phyloP scores from a whole-genome alignment of 2,113 vertebrate genomes.

The Protobothrops flavoviridis region DNA sequence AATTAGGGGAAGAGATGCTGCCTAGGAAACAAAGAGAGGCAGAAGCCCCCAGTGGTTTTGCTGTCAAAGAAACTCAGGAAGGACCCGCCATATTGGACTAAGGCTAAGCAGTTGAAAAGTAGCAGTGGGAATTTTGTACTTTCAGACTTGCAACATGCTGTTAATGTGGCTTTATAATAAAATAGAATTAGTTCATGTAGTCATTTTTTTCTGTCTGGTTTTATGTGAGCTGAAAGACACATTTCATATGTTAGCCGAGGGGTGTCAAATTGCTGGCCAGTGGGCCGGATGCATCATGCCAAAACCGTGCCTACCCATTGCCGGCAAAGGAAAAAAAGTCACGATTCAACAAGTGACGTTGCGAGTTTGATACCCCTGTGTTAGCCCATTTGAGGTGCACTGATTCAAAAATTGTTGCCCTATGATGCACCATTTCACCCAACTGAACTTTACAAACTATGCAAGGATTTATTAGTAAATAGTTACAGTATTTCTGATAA shows the following conservation, averaged over 20 bases:
- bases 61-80: not conserved
- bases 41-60: not conserved
- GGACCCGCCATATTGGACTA: not conserved
- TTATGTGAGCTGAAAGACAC: not conserved
- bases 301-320: too few species aligned
- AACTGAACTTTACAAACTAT: not conserved
- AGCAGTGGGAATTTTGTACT: not conserved
- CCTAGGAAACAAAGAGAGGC: not conserved
- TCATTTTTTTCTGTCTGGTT: not conserved
- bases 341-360: too few species aligned
- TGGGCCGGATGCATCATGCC: too few species aligned
- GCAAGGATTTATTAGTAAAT: not conserved
- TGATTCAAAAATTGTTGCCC: not conserved
- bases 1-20: not conserved
- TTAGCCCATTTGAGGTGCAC: not conserved
- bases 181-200: not conserved
- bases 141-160: not conserved
- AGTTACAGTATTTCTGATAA: not conserved
- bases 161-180: not conserved
- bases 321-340: too few species aligned
- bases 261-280: too few species aligned
- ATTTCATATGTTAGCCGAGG: not conserved
- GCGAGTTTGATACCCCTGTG: too few species aligned
- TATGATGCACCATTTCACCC: not conserved
- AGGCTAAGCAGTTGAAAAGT: not conserved